Evolutionary conservation across 1,140 invertebrate species (phyloP).

Genomic region (Diabrotica undecimpunctata): DNA sequence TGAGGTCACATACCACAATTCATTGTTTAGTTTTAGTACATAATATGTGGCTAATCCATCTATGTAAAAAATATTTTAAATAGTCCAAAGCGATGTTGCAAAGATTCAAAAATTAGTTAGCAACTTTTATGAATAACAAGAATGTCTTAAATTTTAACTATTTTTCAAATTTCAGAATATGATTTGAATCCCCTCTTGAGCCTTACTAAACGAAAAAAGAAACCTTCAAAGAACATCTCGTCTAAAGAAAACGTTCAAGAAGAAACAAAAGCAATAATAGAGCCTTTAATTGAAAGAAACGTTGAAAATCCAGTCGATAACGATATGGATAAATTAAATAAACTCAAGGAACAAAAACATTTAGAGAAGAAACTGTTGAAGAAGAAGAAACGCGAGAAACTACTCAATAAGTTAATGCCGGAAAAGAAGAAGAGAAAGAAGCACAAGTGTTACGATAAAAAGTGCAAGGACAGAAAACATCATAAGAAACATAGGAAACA

Average conservation of each 20-base stretch:
- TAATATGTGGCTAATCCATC: too few relatives aligned
- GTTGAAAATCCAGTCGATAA: not conserved
- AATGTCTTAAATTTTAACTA: not conserved
- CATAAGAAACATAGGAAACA: constrained; percentile 75
- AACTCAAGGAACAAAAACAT: constrained; percentile 46
- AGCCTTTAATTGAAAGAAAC: not conserved
- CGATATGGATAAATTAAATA: constrained; percentile 33
- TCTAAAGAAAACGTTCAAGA: constrained; percentile 50
- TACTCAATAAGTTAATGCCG: constrained; percentile 51
- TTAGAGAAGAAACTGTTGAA: constrained; percentile 67
- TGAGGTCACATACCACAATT: too few relatives aligned
- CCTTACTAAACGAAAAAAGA: constrained; percentile 68
- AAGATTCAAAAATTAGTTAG: too few relatives aligned
- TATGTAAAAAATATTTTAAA: too few relatives aligned
- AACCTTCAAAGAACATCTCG: constrained; percentile 55
- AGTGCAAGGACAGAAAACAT: constrained; percentile 67
- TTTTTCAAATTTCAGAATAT: constrained; percentile 57
- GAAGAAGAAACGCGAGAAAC: constrained; percentile 66
- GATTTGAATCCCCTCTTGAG: constrained; percentile 75
- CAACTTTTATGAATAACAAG: not conserved
- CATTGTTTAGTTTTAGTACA: too few relatives aligned
- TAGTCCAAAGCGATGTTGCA: too few relatives aligned
- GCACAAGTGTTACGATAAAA: constrained; percentile 66
- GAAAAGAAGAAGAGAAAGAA: constrained; percentile 65
- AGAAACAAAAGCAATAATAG: constrained; percentile 10